Base-by-base conservation (phyloP, 2,888 invertebrate genomes). In the Mythimna pallens region DNA sequence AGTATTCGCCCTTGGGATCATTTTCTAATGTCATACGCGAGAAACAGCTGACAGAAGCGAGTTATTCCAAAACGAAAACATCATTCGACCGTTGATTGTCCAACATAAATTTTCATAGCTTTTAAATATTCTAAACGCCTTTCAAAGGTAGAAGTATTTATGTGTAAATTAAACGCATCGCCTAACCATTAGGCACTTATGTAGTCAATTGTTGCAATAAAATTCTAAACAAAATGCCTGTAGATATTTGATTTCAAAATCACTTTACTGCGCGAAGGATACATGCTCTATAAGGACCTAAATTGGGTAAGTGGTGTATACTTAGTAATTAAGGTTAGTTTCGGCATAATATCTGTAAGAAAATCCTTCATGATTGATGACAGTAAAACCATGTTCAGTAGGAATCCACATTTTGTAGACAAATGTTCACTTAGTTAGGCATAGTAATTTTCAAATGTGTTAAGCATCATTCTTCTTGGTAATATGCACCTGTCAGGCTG, bases 401-500 rank as follows among this genome's bases (percentile, higher is more conserved):
- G 25, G 52, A 65, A 34, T 40, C 30, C 36, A 50, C 2, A 55
- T 72, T 61, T 65, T 34, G 54, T 55, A 25, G 25, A 55, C 59
- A 65, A 65, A 50, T 40, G 43, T 22, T 54, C 14, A 50, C 40
- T 57, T 66, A 14, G 40, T 14, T n/a, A 43, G 50, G 54, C 36
- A 58, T 58, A 54, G 34, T 52, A n/a, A 69, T 61, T 54, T 54
- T 50, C 55, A 65, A 79, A 66, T 34, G 47, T 22, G n/a, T 63
- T 54, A 36, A 65, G 36, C 55, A 65, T 81, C 57, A 67, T 62
- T 64, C 54, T 70, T 79, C 55, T 52, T 55, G 43, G 67, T 70
- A 62, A 63, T 70, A 55, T 65, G 64, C 63, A 83, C 70, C 65
- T 78, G 72, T 73, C 59, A 62, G 78, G 9, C n/a, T 69, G 47